A percentile compares a stretch with the other conserved stretches of the same genome.
phyloP scores from a whole-genome alignment of 2,113 vertebrate genomes.

The Myanophis thanlyinensis region DNA sequence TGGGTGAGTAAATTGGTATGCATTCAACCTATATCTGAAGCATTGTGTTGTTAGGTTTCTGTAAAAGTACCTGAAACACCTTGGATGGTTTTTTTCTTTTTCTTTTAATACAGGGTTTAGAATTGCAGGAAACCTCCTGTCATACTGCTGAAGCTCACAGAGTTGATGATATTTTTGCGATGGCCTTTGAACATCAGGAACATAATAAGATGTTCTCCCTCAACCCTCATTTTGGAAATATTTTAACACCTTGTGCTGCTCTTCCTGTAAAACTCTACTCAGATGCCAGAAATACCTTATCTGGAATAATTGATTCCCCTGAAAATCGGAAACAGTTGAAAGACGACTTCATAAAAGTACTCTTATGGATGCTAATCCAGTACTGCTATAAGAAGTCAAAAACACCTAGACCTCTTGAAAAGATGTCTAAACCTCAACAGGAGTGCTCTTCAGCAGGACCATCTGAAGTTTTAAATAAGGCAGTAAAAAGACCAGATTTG shows the following conservation, averaged over 20 bases:
- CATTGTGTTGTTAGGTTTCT: neutral
- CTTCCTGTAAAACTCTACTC: conserved; percentile 88
- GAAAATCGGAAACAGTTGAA: conserved; percentile 90
- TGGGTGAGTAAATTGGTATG: neutral
- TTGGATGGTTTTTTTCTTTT: conserved; percentile 17
- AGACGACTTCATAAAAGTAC: conserved; percentile 89
- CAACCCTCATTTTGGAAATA: conserved; percentile 90
- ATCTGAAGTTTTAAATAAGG: conserved; percentile 52
- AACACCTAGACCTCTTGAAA: conserved; percentile 50
- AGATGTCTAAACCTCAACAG: conserved; percentile 13
- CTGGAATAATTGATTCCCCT: conserved; percentile 92
- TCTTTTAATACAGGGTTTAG: conserved; percentile 80
- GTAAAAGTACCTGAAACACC: neutral
- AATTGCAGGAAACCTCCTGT: conserved; percentile 97
- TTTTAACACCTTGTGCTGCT: conserved; percentile 85
- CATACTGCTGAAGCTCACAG: conserved; percentile 92
- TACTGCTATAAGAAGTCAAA: conserved; percentile 72
- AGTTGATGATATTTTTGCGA: conserved; percentile 94
- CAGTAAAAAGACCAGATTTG: conserved; percentile 60
- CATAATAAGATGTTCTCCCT: conserved; percentile 69
- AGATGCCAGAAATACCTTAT: conserved; percentile 87
- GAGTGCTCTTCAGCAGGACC: conserved; percentile 19
- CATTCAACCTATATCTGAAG: neutral
- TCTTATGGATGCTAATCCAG: conserved; percentile 89
- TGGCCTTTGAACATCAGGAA: conserved; percentile 84